Percentiles rank a stretch among this genome's conserved stretches.
These are phyloP conservation scores for Drosophila sp. DNA, from an alignment of 1,140 invertebrate genomes.

Conservation along the genomic window DNA sequence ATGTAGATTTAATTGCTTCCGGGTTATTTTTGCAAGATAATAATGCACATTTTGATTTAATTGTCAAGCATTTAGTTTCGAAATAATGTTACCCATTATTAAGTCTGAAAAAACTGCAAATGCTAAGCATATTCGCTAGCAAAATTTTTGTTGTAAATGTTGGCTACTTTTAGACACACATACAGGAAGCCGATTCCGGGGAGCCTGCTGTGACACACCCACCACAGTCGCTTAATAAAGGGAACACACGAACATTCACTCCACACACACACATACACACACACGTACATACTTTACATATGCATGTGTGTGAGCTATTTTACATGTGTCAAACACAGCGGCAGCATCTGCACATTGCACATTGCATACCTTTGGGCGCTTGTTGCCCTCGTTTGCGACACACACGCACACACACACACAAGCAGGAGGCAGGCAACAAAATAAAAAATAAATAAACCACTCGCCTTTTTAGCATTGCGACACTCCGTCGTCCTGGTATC, in stretches of 20 bases:
- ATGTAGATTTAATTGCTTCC: no score
- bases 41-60: no score
- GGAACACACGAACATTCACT: background rate
- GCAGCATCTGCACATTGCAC: constrained; percentile 46
- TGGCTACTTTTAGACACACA: constrained; percentile 8
- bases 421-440: background rate
- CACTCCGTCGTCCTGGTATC: constrained; percentile 17
- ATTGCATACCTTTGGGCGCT: constrained; percentile 77
- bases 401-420: background rate
- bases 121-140: background rate
- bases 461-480: constrained; percentile 24
- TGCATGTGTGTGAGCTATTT: constrained; percentile 40
- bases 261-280: constrained; percentile 25
- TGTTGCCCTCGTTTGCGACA: constrained; percentile 68
- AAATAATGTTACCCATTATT: background rate
- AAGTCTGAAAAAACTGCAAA: background rate
- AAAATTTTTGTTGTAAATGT: background rate
- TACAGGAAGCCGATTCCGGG: background rate
- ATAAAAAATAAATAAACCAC: constrained; percentile 23
- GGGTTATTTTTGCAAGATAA: no score
- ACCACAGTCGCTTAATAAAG: constrained; percentile 3
- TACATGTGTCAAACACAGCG: constrained; percentile 67
- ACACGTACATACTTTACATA: background rate
- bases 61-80: background rate
- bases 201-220: constrained; percentile 12